Evolutionary conservation across 1,140 invertebrate genomes (phyloP).

Genomic region (Heliothis virescens): DNA sequence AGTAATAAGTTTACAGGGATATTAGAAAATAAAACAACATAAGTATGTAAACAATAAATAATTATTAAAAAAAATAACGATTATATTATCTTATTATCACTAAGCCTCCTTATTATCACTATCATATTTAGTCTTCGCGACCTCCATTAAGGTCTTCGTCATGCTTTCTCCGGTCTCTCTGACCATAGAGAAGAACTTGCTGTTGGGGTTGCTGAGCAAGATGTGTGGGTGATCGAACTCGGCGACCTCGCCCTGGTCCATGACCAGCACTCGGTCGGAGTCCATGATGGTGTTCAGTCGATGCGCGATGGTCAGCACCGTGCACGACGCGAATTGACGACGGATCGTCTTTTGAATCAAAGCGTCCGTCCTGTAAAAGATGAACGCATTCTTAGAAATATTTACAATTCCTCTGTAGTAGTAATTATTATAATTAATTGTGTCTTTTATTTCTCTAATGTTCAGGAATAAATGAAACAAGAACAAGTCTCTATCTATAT

Average conservation of each 20-base stretch:
- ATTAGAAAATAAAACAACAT: too few relatives aligned
- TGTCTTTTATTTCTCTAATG: too few relatives aligned
- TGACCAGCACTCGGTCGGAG: constrained; percentile 91
- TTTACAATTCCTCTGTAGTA: too few relatives aligned
- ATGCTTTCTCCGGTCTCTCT: constrained; percentile 76
- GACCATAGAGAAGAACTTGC: constrained; percentile 77
- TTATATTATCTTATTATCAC: neutral
- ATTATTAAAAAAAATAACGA: neutral
- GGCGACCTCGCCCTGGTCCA: constrained; percentile 89
- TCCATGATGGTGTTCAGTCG: constrained; percentile 91
- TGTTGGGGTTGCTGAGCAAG: constrained; percentile 87
- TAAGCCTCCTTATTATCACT: constrained; percentile 81
- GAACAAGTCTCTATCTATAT: too few relatives aligned
- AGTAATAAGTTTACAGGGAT: too few relatives aligned
- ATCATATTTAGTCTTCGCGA: constrained; percentile 79
- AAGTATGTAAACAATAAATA: neutral
- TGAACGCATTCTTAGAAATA: constrained; percentile 12
- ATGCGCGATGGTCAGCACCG: constrained; percentile 94
- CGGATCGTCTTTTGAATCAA: constrained; percentile 89
- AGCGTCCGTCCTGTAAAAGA: constrained; percentile 86
- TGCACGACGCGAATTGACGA: constrained; percentile 88
- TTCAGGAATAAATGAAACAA: too few relatives aligned
- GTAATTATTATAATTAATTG: too few relatives aligned
- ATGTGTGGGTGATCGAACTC: constrained; percentile 91
- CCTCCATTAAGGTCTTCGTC: constrained; percentile 74